Evolutionary conservation across 2,888 invertebrate species (phyloP), one percentile per base, ranked within the genome.

Genomic region (Luperina testacea): DNA sequence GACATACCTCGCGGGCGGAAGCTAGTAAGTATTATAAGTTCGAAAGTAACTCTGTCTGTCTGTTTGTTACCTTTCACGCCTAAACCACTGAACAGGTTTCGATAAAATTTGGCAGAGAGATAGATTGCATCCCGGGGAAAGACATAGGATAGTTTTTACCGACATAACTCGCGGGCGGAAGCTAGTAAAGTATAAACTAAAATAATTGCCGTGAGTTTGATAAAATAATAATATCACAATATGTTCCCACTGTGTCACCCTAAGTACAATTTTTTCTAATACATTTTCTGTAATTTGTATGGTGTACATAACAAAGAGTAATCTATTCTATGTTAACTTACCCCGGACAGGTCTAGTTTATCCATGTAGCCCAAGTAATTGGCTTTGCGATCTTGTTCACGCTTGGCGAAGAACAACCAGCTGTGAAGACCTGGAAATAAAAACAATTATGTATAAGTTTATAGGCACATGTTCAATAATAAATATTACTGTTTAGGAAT

Each of bases 391-490:
- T 97, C 97, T 83, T 96, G 93, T 95, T 99, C 99, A 90, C 98
- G 98, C 73, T 98, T 97, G 81, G 98, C 98, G 92, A 98, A 99
- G 95, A 98, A 98, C 61, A 99, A 94, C 99, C 99, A 99, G 94
- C 99, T 99, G 95, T 99, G 99, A 78, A 99, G 97, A 71, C 99
- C 99, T 93, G 97, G 63, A 51, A 90, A 77, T 17, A 72, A 11
- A 57, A 86, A 72, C 32, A 57, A 57, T 61, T 67, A 15, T 9
- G n/a, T 59, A n/a, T 38, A 17, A 59, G 7, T 4, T 71, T 13
- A 17, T 17, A 48, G 27, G 48, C 9, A 7, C 7, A 63, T 61
- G 20, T 63, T 71, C 20, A 20, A 70, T n/a, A 1, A 24, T 51
- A 9, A 32, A 24, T 24, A 51, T 32, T 5, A 51, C 32, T 15